Evolutionary conservation across 2,797 vertebrate genomes (phyloP).

Genomic region (Austrolebias charrua): DNA sequence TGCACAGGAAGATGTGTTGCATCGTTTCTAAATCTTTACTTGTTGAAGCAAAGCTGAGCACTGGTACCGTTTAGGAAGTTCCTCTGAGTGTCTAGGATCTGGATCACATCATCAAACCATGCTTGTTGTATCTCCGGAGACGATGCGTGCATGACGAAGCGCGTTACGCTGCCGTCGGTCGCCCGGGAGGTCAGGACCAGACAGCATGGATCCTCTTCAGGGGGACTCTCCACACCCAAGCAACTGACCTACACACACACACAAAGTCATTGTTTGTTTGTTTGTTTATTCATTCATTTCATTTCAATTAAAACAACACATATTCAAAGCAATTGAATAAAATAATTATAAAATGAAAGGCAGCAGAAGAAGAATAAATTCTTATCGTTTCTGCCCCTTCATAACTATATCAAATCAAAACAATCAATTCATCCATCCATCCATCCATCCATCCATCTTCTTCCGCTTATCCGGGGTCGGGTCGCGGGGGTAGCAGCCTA

Average conservation of each 20-base stretch:
- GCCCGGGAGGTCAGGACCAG: constrained; percentile 86
- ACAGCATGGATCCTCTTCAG: constrained; percentile 79
- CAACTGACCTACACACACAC: constrained; percentile 83
- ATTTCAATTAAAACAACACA: no score
- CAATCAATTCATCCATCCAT: no score
- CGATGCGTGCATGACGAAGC: constrained; percentile 82
- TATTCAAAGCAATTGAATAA: no score
- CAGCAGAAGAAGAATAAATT: no score
- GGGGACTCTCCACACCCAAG: constrained; percentile 82
- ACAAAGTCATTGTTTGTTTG: no score
- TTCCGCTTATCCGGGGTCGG: no score
- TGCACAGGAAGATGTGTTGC: constrained; percentile 19
- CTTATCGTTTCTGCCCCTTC: no score
- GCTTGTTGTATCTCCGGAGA: constrained; percentile 77
- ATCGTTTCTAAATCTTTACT: constrained; percentile 4
- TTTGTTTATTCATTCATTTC: no score
- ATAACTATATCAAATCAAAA: no score
- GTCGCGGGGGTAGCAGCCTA: no score
- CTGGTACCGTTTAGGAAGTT: constrained; percentile 89
- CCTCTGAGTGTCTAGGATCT: constrained; percentile 89
- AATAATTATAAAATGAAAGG: no score
- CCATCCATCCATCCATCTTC: no score
- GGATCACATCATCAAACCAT: constrained; percentile 85
- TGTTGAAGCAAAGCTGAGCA: constrained; percentile 2
- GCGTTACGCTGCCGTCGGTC: constrained; percentile 77